phyloP scores from a whole-genome alignment of 2,797 vertebrate genomes.

The Taeniopygia guttata region DNA sequence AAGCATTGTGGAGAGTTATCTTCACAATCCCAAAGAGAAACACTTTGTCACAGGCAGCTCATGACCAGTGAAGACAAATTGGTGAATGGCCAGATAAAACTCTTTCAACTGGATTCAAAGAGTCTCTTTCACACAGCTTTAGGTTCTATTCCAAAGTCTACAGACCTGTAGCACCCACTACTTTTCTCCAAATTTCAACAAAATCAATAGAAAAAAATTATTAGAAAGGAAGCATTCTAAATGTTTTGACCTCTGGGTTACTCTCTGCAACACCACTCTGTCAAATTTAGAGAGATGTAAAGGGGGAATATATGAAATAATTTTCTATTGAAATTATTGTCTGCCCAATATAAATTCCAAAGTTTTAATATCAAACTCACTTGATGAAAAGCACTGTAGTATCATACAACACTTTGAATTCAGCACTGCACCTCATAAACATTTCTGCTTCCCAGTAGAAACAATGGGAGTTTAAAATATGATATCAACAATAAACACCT shows the following conservation, averaged over 20 bases:
- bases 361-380: not conserved
- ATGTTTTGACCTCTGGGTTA: not conserved
- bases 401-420: not conserved
- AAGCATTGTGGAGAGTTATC: conserved; percentile 42
- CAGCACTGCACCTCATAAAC: not conserved
- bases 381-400: not conserved
- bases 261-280: not conserved
- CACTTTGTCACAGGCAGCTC: conserved; percentile 58
- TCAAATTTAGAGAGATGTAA: not conserved
- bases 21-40: conserved; percentile 57
- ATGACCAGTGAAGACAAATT: conserved; percentile 45
- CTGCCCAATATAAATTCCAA: not conserved
- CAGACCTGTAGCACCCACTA: not conserved
- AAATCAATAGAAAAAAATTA: conserved; percentile 41
- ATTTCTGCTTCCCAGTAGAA: not conserved
- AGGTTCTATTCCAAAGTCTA: conserved; percentile 55
- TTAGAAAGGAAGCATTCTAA: not conserved
- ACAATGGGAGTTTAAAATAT: not conserved
- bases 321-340: not conserved
- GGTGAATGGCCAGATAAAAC: conserved; percentile 42
- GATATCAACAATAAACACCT: not conserved
- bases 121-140: conserved; percentile 48
- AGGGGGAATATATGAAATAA: not conserved
- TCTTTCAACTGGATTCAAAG: conserved; percentile 67
- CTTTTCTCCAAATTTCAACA: conserved; percentile 41